Evolutionary conservation across 92 coral and sea anemone genomes (phyloP).

Genomic region (Zoanthus gigantus): DNA sequence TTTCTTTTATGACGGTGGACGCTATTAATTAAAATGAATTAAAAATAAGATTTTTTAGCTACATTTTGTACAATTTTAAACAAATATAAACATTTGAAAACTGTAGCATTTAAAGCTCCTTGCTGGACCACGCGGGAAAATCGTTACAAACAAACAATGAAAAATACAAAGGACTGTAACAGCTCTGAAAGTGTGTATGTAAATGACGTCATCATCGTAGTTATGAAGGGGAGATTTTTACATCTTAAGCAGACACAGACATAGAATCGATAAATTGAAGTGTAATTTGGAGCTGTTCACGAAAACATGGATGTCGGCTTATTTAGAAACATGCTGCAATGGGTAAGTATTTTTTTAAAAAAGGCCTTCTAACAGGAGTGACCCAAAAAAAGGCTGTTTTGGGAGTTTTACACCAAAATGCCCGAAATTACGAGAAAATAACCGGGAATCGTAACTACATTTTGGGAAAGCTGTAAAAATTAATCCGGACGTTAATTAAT

Average conservation of each 20-base stretch:
- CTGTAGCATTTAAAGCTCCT: background rate
- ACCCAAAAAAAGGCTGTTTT: no score
- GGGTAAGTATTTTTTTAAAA: constrained; percentile 3
- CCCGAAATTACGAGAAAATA: no score
- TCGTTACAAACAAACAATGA: background rate
- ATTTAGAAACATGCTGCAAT: background rate
- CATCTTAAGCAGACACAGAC: background rate
- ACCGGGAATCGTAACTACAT: background rate
- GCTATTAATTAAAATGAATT: background rate
- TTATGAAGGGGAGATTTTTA: constrained; percentile 29
- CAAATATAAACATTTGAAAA: background rate
- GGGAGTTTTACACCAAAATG: background rate
- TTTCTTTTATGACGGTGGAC: background rate
- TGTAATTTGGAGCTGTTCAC: background rate
- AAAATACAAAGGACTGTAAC: background rate
- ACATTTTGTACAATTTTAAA: background rate
- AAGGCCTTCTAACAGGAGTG: no score
- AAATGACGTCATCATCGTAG: constrained; percentile 42
- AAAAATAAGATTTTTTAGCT: background rate
- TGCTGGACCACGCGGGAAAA: background rate
- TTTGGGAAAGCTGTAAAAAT: background rate
- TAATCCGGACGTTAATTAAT: background rate
- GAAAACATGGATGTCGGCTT: background rate
- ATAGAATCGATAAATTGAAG: background rate
- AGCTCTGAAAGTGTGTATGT: constrained; percentile 1